These are phyloP conservation scores for Pycnomerus fuliginosus DNA, from an alignment of 2,888 invertebrate species.

Conservation along the genomic window DNA sequence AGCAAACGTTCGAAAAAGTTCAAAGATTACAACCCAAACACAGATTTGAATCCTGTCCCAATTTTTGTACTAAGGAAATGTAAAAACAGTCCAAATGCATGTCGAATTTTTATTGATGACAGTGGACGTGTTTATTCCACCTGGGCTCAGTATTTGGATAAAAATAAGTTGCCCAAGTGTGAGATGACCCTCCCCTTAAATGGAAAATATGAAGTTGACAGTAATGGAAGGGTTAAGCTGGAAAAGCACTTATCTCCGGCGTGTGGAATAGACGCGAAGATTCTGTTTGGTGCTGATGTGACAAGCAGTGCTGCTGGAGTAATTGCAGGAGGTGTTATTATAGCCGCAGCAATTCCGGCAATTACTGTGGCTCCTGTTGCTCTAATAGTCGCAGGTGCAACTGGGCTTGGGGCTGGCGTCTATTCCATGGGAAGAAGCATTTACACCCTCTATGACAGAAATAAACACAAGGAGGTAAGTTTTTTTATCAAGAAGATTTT, in stretches of 20 bases:
- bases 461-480: slow-evolving; percentile 56
- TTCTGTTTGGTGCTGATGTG: slow-evolving; percentile 39
- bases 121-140: slow-evolving; percentile 56
- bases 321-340: slow-evolving; percentile 56
- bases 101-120: slow-evolving; percentile 46
- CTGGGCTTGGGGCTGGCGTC: slow-evolving; percentile 46
- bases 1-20: slow-evolving; percentile 35
- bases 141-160: slow-evolving; percentile 57
- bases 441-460: slow-evolving; percentile 55
- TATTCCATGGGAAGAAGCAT: slow-evolving; percentile 58
- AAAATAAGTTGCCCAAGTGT: slow-evolving; percentile 59
- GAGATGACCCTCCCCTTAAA: slow-evolving; percentile 58
- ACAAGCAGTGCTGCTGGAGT: slow-evolving; percentile 40
- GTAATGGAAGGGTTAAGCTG: slow-evolving; percentile 39
- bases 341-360: slow-evolving; percentile 56
- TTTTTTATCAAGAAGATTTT: too few species aligned
- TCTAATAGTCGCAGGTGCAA: slow-evolving; percentile 48
- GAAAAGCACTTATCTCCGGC: slow-evolving; percentile 43
- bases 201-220: slow-evolving; percentile 47
- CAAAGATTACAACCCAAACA: slow-evolving; percentile 41
- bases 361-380: slow-evolving; percentile 55
- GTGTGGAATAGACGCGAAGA: slow-evolving; percentile 37
- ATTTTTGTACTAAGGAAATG: slow-evolving; percentile 47
- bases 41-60: slow-evolving; percentile 42
- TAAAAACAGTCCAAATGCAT: slow-evolving; percentile 35